Percentiles rank a stretch among this genome's conserved stretches.
Conservation (phyloP, 2,797 vertebrate genomes). For the Gobionotothen gibberifrons region DNA sequence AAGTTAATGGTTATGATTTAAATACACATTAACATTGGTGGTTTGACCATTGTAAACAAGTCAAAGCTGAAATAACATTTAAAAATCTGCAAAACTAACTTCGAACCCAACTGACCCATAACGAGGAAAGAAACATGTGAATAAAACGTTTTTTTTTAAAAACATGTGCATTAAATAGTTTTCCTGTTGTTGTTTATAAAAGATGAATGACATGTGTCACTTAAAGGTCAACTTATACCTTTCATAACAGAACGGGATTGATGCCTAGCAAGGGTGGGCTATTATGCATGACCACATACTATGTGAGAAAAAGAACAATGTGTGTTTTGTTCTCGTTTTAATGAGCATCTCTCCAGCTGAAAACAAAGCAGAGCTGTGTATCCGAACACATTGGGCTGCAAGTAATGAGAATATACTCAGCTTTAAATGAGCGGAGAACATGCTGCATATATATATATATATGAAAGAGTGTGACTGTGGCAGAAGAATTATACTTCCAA, state of each 20-base stretch:
- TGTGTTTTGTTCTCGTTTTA: conserved; percentile 26
- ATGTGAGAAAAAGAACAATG: conserved; percentile 2
- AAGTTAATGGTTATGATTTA: not conserved
- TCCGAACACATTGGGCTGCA: conserved; percentile 2
- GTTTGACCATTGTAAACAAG: not conserved
- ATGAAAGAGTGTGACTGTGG: not conserved
- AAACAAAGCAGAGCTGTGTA: conserved; percentile 17
- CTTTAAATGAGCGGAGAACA: conserved; percentile 22
- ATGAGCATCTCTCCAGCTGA: conserved; percentile 25
- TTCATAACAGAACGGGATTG: too few species aligned
- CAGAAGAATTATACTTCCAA: conserved; percentile 14
- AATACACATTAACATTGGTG: not conserved
- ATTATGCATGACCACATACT: not conserved
- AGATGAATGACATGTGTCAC: not conserved
- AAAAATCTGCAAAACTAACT: conserved; percentile 1
- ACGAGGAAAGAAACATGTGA: not conserved
- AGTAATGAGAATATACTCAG: conserved; percentile 31
- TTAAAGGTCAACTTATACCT: too few species aligned
- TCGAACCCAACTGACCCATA: not conserved
- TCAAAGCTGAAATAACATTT: not conserved
- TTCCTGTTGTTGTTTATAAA: not conserved
- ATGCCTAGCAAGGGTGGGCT: too few species aligned
- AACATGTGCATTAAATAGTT: not conserved
- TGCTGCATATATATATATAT: conserved; percentile 3
- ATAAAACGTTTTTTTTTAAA: not conserved